Conservation (phyloP, 2,797 vertebrate species). For the Alosa sapidissima region DNA sequence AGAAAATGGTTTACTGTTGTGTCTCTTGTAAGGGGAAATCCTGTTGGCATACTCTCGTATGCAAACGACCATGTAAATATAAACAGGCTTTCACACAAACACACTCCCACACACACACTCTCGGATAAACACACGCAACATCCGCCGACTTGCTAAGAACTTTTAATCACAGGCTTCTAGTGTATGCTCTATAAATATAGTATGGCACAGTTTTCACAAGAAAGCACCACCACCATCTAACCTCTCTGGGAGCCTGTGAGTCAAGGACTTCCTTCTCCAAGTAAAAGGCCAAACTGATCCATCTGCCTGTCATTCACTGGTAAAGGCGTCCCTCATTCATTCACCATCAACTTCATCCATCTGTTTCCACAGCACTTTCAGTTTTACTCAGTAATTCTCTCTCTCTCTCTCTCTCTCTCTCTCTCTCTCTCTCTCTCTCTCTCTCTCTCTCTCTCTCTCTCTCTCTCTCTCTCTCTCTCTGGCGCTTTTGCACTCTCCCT, state of each 20-base stretch:
- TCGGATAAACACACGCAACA: slow-evolving; percentile 16
- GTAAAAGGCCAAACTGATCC: neutral
- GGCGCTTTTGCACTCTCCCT: slow-evolving; percentile 29
- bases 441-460: slow-evolving; percentile 14
- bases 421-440: slow-evolving; percentile 34
- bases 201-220: slow-evolving; percentile 22
- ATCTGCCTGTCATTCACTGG: neutral
- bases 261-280: neutral
- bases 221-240: neutral
- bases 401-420: slow-evolving; percentile 9
- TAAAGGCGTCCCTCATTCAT: neutral
- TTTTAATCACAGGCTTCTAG: slow-evolving; percentile 18
- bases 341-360: neutral
- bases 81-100: neutral
- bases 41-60: neutral
- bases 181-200: slow-evolving; percentile 21
- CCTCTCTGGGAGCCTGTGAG: neutral
- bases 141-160: slow-evolving; percentile 19
- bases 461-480: slow-evolving; percentile 18
- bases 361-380: slow-evolving; percentile 8
- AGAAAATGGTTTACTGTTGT: slow-evolving; percentile 6
- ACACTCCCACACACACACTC: neutral
- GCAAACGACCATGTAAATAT: slow-evolving; percentile 20
- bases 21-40: slow-evolving; percentile 24
- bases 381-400: neutral